Evolutionary conservation across 2,797 vertebrate genomes (phyloP).

Genomic region (Enteromius unitaeniatus): DNA sequence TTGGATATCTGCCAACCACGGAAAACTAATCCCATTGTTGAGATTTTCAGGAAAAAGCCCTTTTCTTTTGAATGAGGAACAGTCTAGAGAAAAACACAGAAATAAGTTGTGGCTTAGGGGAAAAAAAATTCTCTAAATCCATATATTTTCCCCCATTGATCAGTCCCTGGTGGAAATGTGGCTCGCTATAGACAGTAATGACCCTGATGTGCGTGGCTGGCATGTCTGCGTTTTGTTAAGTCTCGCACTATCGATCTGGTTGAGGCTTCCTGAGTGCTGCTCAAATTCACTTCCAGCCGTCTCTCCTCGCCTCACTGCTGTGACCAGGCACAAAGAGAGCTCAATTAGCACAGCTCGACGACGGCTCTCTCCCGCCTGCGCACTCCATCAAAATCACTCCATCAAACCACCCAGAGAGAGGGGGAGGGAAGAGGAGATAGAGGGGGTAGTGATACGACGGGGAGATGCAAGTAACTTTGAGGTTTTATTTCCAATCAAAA

Average conservation of each 20-base stretch:
- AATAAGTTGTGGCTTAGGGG: background rate
- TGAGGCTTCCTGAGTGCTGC: slow-evolving; percentile 76
- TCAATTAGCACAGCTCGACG: slow-evolving; percentile 77
- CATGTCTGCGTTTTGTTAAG: slow-evolving; percentile 83
- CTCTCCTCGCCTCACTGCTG: slow-evolving; percentile 72
- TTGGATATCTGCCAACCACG: slow-evolving; percentile 15
- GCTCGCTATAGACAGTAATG: slow-evolving; percentile 77
- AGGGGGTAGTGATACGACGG: slow-evolving; percentile 65
- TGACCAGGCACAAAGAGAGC: slow-evolving; percentile 79
- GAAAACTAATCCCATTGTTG: background rate
- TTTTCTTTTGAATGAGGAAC: background rate
- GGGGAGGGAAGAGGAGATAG: slow-evolving; percentile 34
- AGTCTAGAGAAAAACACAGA: background rate
- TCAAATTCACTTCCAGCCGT: slow-evolving; percentile 73
- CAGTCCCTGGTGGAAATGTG: slow-evolving; percentile 74
- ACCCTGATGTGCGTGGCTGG: slow-evolving; percentile 74
- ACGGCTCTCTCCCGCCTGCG: slow-evolving; percentile 66
- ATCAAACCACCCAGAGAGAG: slow-evolving; percentile 64
- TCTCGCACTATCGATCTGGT: slow-evolving; percentile 75
- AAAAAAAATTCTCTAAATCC: slow-evolving; percentile 74
- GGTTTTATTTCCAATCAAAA: slow-evolving; percentile 77
- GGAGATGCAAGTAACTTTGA: slow-evolving; percentile 67
- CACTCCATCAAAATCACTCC: slow-evolving; percentile 72
- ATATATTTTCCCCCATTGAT: slow-evolving; percentile 77
- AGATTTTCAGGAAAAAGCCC: background rate